Evolutionary conservation across 2,888 invertebrate genomes (phyloP).

Genomic region (Erebia palarica): DNA sequence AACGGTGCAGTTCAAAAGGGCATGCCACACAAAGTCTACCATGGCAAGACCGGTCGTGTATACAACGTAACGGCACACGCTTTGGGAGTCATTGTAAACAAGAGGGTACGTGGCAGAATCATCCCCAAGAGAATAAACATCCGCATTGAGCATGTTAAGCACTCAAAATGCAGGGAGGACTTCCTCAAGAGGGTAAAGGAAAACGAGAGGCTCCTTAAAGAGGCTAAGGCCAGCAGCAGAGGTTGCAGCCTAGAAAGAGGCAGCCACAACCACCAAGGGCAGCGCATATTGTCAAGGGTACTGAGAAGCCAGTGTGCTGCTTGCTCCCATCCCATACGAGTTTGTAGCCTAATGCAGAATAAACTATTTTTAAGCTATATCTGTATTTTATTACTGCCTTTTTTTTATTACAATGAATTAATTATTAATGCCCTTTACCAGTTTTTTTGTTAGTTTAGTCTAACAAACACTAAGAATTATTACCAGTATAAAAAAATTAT

Average conservation of each 20-base stretch:
- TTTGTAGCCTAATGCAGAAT: slow-evolving; percentile 94
- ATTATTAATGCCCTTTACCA: no score
- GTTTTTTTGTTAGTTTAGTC: no score
- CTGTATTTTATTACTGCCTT: slow-evolving; percentile 38
- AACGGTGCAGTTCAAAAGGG: slow-evolving; percentile 99
- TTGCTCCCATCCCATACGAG: slow-evolving; percentile 98
- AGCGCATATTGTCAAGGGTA: slow-evolving; percentile 93
- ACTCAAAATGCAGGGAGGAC: slow-evolving; percentile 98
- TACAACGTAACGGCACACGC: slow-evolving; percentile 99
- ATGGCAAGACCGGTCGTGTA: slow-evolving; percentile 98
- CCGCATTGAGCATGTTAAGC: slow-evolving; percentile 98
- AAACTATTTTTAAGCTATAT: slow-evolving; percentile 65
- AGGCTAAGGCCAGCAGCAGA: slow-evolving; percentile 91
- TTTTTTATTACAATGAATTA: no score
- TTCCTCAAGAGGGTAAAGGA: slow-evolving; percentile 97
- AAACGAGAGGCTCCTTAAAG: slow-evolving; percentile 92
- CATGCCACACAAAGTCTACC: slow-evolving; percentile 99
- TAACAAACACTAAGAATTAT: no score
- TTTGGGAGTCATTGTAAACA: slow-evolving; percentile 99
- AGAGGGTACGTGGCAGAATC: slow-evolving; percentile 96
- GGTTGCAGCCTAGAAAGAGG: slow-evolving; percentile 88
- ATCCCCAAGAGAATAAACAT: slow-evolving; percentile 98
- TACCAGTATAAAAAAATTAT: no score
- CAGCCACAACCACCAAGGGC: slow-evolving; percentile 93
- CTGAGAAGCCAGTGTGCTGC: slow-evolving; percentile 88